Base-by-base conservation (phyloP, 2,113 vertebrate species). In the Geococcyx californianus region DNA sequence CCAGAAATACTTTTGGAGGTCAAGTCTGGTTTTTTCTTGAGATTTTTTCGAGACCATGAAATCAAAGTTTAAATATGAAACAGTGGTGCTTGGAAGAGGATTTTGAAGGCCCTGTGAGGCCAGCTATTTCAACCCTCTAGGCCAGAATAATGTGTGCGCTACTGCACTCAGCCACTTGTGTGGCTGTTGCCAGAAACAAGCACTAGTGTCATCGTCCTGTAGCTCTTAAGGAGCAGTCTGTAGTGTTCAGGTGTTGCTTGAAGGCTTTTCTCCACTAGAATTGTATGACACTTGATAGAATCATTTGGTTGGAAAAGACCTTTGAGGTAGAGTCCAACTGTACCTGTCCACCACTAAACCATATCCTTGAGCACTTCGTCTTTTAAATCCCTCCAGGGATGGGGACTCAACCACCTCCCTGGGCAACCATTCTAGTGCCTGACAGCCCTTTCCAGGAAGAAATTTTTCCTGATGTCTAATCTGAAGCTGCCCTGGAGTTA, bases 231-330 rank as follows among this genome's bases (percentile, higher is more conserved):
- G 15, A 60, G 17, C 62, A 3, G 2, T 33, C 54, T 34, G n/a
- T 31, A 3, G 40, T 0, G 0, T 20, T 31, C 23, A 3, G 2
- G 26, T 58, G 64, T 6, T 73, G 63, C 42, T 34, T n/a, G 2
- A 4, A 21, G 40, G 31, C 80, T 78, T 68, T 38, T 76, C 31
- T 60, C 36, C 70, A 1, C 45, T 34, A 31, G 33, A 34, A 18
- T n/a, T 42, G 2, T 3, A 19, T 60, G 44, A 4, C 19, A n/a
- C 10, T 24, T 24, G 21, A 49, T 24, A 49, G 23, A 49, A 24
- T 24, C 12, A 10, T 49, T 23, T 49, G 47, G 47, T 49, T 23
- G 47, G 47, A 49, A 20, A 49, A 49, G 47, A 21, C 47, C 21
- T 49, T 23, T 49, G 21, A 49, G 45, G 20, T 47, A 21, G 10